Evolutionary conservation across 1,140 invertebrate genomes (phyloP), one percentile per base, ranked within the genome.

Genomic region (Drosophila prosaltans): DNA sequence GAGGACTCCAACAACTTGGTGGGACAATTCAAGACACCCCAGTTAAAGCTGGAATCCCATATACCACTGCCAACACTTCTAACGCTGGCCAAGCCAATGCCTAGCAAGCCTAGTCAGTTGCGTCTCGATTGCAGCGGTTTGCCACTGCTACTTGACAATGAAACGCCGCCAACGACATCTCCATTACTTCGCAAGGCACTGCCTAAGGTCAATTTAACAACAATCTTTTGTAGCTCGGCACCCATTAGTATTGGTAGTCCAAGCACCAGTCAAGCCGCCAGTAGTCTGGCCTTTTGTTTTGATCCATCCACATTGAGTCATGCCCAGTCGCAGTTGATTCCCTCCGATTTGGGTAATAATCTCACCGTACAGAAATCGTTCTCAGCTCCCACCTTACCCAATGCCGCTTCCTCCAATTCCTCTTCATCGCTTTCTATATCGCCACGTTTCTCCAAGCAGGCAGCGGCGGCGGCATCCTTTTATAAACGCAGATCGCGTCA

Each of bases 401-500:
- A 92, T 59, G 82, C 77, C 28, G 28, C 32, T 6, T 36, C 32
- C 0, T 26, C 45, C 8, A 51, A 51, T 51, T 51, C 45, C 21
- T 51, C 45, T 24, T 51, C 45, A 24, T 76, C 89, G 24, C 65
- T 90, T 40, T 83, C 90, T 7, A 73, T 92, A 0, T 92, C 91
- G 43, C 86, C 92, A 2, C 74, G 92, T 11, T 92, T 92, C 16
- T 65, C 81, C 71, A 92, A 92, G 41, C 91, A 91, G 62, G 80
- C 91, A 30, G 28, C 28, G 28, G 16, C 16, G 26, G 80, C 90
- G 16, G 75, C 45, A 3, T 51, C 76, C 3, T 81, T 91, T 21
- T 86, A 91, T 9, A 92, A 92, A 64, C 77, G 92, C n/a, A 78
- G 92, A 1, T 92, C 91, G 2, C 81, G 92, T 0, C 91, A 92